Base-by-base conservation (phyloP, 2,797 vertebrate genomes). In the Tadarida brasiliensis region DNA sequence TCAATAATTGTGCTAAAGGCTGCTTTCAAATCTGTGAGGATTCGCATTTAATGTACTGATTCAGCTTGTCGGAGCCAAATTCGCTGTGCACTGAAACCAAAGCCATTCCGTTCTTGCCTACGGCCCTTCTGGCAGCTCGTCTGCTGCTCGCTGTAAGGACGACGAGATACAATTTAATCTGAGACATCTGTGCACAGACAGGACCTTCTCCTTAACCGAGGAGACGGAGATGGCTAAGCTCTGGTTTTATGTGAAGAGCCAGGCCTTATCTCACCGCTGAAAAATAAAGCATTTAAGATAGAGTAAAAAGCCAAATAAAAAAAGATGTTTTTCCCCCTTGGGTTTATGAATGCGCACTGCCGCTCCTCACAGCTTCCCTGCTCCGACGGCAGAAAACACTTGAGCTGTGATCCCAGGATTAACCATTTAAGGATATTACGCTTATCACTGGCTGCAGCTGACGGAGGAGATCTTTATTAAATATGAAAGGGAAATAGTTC, bases 51-150 rank as follows among this genome's bases (percentile, higher is more conserved):
- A 99, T 99, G 99, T 99, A 99, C 99, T 99, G 99, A 99, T 99
- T 99, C 99, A 99, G 99, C 99, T 99, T 99, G 99, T 99, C 99
- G 99, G 99, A 98, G 99, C 99, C 99, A 99, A 99, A 99, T 99
- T 99, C 99, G 99, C 99, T 99, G 99, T 99, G 99, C 99, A 99
- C 99, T 99, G 99, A 99, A 99, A 99, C 99, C 99, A 99, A 99
- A 99, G 99, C 99, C 99, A 99, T 99, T 99, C 99, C 99, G 99
- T 99, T 99, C 98, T 99, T 98, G 99, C 99, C 99, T 99, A 99
- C 99, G 99, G 99, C 99, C 99, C 98, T 99, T 99, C 98, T 99
- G 99, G 99, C 99, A 99, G 99, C 99, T 99, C 99, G 99, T 99
- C 98, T 98, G 98, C 98, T 97, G 98, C 98, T 96, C 98, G 94